Percentiles rank a stretch among this genome's conserved stretches.
Evolutionary conservation across 2,113 vertebrate genomes (phyloP).

Genomic region (Condylura cristata): DNA sequence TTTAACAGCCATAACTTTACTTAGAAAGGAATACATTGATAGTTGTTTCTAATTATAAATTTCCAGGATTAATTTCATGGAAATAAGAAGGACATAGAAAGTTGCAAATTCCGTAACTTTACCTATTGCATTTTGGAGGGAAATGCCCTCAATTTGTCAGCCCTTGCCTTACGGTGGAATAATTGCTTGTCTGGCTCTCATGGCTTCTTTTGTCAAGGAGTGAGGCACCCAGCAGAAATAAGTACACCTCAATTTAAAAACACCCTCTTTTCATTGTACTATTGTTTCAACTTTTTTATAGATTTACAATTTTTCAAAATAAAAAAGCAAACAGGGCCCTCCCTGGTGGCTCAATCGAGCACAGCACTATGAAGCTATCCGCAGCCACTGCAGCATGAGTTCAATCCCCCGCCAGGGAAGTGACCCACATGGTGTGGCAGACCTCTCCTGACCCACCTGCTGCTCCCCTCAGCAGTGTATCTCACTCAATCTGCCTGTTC

Average conservation of each 20-base stretch:
- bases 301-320: no score
- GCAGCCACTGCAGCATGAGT: no score
- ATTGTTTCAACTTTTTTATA: no score
- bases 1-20: background rate
- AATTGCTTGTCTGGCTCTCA: background rate
- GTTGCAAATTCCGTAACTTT: background rate
- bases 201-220: background rate
- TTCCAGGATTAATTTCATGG: constrained; percentile 33
- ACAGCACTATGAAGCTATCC: no score
- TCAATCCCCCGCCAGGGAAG: no score
- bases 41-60: background rate
- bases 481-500: no score
- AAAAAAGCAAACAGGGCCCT: no score
- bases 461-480: no score
- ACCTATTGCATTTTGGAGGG: background rate
- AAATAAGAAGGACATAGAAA: background rate
- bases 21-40: background rate
- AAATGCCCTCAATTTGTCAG: background rate
- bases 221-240: background rate
- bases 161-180: background rate
- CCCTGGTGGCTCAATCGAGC: no score
- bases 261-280: background rate
- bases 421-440: no score
- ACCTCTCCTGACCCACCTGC: no score
- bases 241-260: background rate